Conservation (phyloP, 2,113 vertebrate genomes). For the Corythornis vintsioides region DNA sequence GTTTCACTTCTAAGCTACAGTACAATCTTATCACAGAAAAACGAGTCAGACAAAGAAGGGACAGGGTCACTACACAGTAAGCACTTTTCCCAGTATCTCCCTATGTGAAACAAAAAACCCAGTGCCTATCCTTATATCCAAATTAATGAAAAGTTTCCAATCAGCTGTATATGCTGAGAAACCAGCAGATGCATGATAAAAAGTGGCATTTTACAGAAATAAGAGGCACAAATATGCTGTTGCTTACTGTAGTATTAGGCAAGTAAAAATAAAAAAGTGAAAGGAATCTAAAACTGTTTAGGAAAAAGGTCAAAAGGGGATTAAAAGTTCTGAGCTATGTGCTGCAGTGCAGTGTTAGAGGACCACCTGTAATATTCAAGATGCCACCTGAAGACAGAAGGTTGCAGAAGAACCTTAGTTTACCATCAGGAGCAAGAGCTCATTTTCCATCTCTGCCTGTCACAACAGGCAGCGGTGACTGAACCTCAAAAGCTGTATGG, state of each 20-base stretch:
- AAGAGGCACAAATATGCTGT: fast-evolving
- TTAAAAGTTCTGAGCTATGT: not conserved
- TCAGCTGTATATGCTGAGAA: not conserved
- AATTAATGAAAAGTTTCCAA: not conserved
- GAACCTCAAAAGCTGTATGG: not conserved
- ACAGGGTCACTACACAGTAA: not conserved
- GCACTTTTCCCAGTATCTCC: not conserved
- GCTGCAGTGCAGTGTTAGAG: not conserved
- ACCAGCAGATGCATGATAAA: fast-evolving
- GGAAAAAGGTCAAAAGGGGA: not conserved
- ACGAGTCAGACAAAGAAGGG: too few species aligned
- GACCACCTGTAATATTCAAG: fast-evolving
- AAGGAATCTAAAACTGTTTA: not conserved
- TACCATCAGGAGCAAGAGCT: not conserved
- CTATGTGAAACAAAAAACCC: not conserved
- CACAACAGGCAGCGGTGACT: not conserved
- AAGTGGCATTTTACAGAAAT: not conserved
- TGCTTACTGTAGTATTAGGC: not conserved
- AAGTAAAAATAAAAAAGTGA: not conserved
- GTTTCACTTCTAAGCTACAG: not conserved
- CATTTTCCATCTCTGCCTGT: not conserved
- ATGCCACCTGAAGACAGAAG: not conserved
- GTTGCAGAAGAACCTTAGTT: too few species aligned
- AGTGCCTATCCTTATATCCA: not conserved
- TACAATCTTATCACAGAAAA: not conserved